A percentile compares a stretch with the other conserved stretches of the same genome.
Conservation (phyloP, 2,888 invertebrate species). For the Micoletzkya japonica region DNA sequence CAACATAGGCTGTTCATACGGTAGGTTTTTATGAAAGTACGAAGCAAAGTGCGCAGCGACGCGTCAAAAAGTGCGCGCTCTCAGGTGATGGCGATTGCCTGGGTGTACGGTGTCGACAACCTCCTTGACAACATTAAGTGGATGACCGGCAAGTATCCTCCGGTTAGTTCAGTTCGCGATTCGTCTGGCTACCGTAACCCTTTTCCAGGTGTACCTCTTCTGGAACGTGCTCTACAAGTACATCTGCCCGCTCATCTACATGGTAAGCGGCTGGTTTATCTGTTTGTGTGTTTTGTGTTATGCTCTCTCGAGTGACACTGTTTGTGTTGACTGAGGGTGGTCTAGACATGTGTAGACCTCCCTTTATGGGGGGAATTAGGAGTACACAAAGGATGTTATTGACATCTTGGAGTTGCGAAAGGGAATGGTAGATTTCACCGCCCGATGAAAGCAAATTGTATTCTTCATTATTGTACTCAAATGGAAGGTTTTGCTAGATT, state of each 20-base stretch:
- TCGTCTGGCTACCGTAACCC: neutral
- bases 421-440: neutral
- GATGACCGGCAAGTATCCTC: constrained; percentile 72
- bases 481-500: too few species aligned
- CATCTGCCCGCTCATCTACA: constrained; percentile 74
- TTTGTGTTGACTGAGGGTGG: too few species aligned
- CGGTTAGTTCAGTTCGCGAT: constrained; percentile 57
- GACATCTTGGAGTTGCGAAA: neutral
- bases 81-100: constrained; percentile 23
- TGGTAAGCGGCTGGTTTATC: constrained; percentile 71
- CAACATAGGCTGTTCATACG: too few species aligned
- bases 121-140: constrained; percentile 68
- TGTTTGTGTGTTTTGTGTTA: too few species aligned
- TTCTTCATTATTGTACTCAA: too few species aligned
- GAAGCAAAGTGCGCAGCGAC: too few species aligned
- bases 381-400: neutral
- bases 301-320: too few species aligned
- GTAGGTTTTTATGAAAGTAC: too few species aligned
- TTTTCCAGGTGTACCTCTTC: constrained; percentile 65
- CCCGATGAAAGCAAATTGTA: too few species aligned
- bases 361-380: neutral
- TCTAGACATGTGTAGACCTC: too few species aligned
- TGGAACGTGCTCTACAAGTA: constrained; percentile 79
- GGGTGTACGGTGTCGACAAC: constrained; percentile 65
- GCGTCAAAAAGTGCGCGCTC: too few species aligned